Base-by-base conservation (phyloP, 2,888 invertebrate genomes). In the Rhagonycha fulva region DNA sequence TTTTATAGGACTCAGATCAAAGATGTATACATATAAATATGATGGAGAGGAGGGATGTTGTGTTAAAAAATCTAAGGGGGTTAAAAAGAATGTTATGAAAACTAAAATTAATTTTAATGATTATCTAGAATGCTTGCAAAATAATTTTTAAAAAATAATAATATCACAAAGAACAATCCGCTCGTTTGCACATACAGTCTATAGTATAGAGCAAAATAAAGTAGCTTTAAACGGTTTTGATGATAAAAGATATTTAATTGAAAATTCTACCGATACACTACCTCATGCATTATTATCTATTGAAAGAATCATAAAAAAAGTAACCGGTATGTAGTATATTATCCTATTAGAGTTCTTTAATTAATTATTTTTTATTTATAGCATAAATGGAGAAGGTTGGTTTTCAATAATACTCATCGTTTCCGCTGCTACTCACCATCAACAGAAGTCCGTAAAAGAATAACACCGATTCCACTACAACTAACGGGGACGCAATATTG, bases 1-100 rank as follows among this genome's bases (percentile, higher is more conserved):
- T 76, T 86, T 84, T 78, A 78, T 84, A 0, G 85, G 84, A 3
- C 71, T 84, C 10, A 69, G 80, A 68, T 70, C 81, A 9, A 84
- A 84, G 75, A 77, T 82, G 77, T 84, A 84, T 71, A 69, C 78
- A 14, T 11, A 72, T 9, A 70, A 28, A 23, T 24, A 70, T 5
- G 82, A 82, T 68, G 80, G 81, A 67, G 82, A 82, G 68, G 80
- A 82, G 62, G 81, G 72, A 9, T 28, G 28, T 74, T n/a, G n/a
- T n/a, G 81, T 12, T 80, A 83, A 81, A 79, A 77, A 79, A 60
- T 74, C 77, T 14, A 80, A 80, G 32, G 79, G 80, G 11, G 73
- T 80, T 47, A 76, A 69, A 32, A 19, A 62, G 14, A 28, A 24
- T 68, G 77, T 80, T 14, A 62, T 81, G 4, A 75, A 77, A 74